Evolutionary conservation across 2,888 invertebrate species (phyloP), one percentile per base, ranked within the genome.

Genomic region (Neoitamus cyanurus): DNA sequence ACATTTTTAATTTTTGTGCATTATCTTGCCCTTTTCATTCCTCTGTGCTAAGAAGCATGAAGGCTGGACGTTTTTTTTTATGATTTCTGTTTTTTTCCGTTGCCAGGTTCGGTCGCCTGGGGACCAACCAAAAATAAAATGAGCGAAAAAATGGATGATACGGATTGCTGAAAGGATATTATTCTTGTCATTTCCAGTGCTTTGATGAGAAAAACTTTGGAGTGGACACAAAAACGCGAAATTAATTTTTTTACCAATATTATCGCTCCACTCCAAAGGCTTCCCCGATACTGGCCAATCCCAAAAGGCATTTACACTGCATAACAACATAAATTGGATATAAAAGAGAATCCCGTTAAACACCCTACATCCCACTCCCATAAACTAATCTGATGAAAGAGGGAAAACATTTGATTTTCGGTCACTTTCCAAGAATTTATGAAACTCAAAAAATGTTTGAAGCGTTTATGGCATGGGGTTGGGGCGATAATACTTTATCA

Each of bases 1-100:
- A 80, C 58, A 34, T 80, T 80, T 80, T 80, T 80, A 68, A 80
- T 80, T 80, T 80, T 80, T 80, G 15, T 80, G 58, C 80, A 69
- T 83, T 70, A 58, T 80, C 58, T 58, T 58, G 58, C 58, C 30
- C 68, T 80, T 68, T 80, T 58, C 68, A 28, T 68, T 80, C 34
- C 31, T 31, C 30, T 34, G 58, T 30, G 68, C 15, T 68, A 68
- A 80, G 80, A 31, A 36, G 58, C 30, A 48, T 48, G 31, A 80
- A 28, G 30, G 42, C 34, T 70, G 25, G 58, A 1, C 58, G 25
- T n/a, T 48, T 25, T 25, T 34, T 58, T 58, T 58, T 58, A 58
- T 25, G 15, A 20, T 58, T 58, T 20, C 58, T 15, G n/a, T 20
- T 15, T 25, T 46, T 58, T 58, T 25, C 58, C 20, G 58, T 58